Evolutionary conservation across 2,113 vertebrate genomes (phyloP).

Genomic region (Neofelis nebulosa): DNA sequence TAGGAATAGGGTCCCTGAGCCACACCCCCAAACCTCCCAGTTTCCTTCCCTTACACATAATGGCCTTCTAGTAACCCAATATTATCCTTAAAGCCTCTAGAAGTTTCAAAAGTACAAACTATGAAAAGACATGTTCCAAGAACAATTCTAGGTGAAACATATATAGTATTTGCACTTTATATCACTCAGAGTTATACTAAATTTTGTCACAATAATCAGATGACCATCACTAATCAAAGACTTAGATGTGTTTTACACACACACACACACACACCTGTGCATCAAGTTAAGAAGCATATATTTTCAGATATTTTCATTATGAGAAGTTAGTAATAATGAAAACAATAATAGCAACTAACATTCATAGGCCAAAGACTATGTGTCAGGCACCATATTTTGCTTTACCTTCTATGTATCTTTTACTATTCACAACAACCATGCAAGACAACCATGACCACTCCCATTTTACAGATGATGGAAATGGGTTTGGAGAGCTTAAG

Average conservation of each 20-base stretch:
- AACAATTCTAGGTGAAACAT: neutral
- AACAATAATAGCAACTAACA: neutral
- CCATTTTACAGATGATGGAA: conserved; percentile 48
- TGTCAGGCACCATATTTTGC: neutral
- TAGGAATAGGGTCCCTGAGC: neutral
- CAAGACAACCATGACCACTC: neutral
- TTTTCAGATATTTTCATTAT: conserved; percentile 23
- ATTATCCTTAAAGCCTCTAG: neutral
- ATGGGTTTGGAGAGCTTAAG: neutral
- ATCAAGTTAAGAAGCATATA: neutral
- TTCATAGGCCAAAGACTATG: neutral
- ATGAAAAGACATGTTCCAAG: neutral
- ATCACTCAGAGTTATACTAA: neutral
- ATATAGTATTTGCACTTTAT: neutral
- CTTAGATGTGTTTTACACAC: neutral
- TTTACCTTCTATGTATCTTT: neutral
- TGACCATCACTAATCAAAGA: conserved; percentile 3
- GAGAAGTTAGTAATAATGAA: neutral
- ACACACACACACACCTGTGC: neutral
- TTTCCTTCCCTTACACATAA: neutral
- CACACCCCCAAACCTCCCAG: neutral
- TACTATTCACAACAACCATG: neutral
- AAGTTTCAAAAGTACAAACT: neutral
- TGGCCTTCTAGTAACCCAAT: neutral
- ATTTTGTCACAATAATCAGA: conserved; percentile 16